These are phyloP conservation scores for Cheilosia impressa DNA, from an alignment of 2,888 invertebrate genomes.

Conservation along the genomic window DNA sequence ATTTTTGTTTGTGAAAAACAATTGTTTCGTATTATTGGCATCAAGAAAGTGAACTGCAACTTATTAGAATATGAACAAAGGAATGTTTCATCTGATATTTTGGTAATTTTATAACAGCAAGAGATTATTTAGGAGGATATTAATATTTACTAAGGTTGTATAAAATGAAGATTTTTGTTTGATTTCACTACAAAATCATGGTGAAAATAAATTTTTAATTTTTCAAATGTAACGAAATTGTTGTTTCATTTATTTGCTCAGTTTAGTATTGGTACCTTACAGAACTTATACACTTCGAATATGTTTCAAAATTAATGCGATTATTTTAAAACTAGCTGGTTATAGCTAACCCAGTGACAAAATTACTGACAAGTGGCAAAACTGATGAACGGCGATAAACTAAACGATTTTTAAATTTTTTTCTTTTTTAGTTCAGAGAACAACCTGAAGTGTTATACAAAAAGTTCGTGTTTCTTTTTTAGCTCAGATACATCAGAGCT, in stretches of 20 bases:
- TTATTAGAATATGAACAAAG: not conserved
- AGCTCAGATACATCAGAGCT: too few species aligned
- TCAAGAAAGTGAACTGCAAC: not conserved
- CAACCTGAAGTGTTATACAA: too few species aligned
- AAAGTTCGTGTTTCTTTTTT: too few species aligned
- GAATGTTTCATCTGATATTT: not conserved
- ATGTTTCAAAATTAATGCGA: too few species aligned
- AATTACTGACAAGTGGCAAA: too few species aligned
- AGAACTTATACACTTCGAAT: too few species aligned
- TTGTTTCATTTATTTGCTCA: not conserved
- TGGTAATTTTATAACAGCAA: constrained; percentile 37
- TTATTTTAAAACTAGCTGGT: too few species aligned
- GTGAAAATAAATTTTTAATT: constrained; percentile 20
- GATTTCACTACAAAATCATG: constrained; percentile 22
- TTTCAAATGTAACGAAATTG: constrained; percentile 20
- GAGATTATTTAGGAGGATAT: constrained; percentile 44
- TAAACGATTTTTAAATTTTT: too few species aligned
- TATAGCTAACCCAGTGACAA: too few species aligned
- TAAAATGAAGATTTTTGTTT: constrained; percentile 32
- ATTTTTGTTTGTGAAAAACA: constrained; percentile 1
- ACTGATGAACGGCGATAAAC: too few species aligned
- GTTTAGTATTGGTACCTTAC: not conserved
- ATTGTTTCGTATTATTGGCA: not conserved
- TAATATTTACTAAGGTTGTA: constrained; percentile 62
- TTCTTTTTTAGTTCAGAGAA: too few species aligned